A percentile compares a stretch with the other conserved stretches of the same genome.
phyloP scores from a whole-genome alignment of 2,888 invertebrate genomes.

The Lasioglossum villosulum region DNA sequence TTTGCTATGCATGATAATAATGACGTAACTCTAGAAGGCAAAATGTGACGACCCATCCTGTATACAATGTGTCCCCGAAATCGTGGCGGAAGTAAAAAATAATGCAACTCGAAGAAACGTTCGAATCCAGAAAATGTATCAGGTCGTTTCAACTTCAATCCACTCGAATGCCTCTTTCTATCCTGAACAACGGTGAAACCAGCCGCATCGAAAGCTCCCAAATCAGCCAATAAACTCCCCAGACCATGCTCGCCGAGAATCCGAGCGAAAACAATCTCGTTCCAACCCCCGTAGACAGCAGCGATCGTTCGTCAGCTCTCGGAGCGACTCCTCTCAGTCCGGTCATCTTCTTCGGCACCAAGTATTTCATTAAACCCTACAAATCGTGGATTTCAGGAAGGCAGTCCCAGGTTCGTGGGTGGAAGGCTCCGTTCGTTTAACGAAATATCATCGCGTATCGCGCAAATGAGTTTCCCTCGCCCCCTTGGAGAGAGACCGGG shows the following conservation, averaged over 20 bases:
- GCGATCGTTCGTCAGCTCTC: neutral
- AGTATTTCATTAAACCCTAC: conserved; percentile 40
- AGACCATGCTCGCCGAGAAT: neutral
- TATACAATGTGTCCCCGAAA: conserved; percentile 22
- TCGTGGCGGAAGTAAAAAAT: neutral
- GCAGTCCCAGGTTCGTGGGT: neutral
- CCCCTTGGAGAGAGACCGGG: neutral
- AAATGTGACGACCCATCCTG: no score
- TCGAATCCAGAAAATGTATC: no score
- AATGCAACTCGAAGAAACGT: no score
- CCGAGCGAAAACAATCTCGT: neutral
- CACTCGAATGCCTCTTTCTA: neutral
- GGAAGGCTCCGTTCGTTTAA: conserved; percentile 26
- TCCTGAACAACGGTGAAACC: neutral
- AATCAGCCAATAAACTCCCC: neutral
- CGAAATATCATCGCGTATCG: conserved; percentile 57
- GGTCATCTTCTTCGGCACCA: conserved; percentile 75
- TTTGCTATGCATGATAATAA: no score
- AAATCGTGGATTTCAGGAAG: neutral
- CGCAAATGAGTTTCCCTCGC: conserved; percentile 52
- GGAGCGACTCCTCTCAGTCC: neutral
- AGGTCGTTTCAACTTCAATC: neutral
- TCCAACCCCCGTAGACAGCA: neutral
- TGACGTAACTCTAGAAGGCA: no score
- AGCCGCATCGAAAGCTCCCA: neutral